phyloP scores from a whole-genome alignment of 2,888 invertebrate species.

The Drosophila differens region DNA sequence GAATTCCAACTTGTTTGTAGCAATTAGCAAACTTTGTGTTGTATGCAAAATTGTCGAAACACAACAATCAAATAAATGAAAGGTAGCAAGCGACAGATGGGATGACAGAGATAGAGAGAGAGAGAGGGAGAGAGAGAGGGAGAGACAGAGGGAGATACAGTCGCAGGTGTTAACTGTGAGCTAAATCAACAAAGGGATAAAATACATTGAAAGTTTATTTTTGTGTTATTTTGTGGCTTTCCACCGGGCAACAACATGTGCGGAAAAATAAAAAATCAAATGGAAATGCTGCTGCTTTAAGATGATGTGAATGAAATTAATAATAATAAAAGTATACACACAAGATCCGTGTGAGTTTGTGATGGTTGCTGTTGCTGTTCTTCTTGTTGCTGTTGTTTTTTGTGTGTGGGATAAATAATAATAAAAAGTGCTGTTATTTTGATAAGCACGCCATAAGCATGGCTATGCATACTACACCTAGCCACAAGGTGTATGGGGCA shows the following conservation, averaged over 20 bases:
- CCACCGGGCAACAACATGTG: constrained; percentile 19
- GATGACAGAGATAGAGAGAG: neutral
- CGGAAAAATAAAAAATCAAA: constrained; percentile 31
- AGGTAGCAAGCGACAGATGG: neutral
- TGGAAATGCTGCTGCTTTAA: constrained; percentile 33
- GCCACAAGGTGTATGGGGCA: constrained; percentile 42
- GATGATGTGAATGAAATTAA: constrained; percentile 47
- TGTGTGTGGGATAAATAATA: constrained; percentile 46
- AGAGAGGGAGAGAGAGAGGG: neutral
- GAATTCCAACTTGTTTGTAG: constrained; percentile 18
- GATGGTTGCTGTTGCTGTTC: constrained; percentile 8
- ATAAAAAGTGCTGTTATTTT: constrained; percentile 54
- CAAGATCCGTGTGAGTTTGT: neutral
- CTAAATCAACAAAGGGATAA: constrained; percentile 24
- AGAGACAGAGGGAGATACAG: neutral
- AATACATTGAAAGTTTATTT: constrained; percentile 31
- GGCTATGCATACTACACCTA: constrained; percentile 43
- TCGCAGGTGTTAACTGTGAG: constrained; percentile 39
- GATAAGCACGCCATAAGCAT: constrained; percentile 54
- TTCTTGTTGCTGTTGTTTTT: constrained; percentile 1
- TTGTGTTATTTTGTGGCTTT: constrained; percentile 8
- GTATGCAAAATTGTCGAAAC: constrained; percentile 19
- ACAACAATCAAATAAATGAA: constrained; percentile 8
- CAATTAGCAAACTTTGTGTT: constrained; percentile 54
- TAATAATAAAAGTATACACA: constrained; percentile 52